Evolutionary conservation across 2,113 vertebrate genomes (phyloP).

Genomic region (Larimichthys polyactis): DNA sequence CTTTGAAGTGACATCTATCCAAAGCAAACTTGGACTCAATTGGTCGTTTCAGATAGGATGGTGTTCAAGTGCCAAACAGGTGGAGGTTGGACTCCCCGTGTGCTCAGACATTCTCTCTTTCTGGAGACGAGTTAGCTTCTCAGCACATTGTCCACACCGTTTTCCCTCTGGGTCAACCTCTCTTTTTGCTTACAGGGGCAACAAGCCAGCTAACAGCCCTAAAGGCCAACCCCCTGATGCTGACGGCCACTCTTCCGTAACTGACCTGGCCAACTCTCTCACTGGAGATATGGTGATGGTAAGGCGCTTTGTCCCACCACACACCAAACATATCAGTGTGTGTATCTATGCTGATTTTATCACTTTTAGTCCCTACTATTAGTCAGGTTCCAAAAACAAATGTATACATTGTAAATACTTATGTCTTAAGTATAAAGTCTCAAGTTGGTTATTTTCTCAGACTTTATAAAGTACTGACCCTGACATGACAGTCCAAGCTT

Average conservation of each 20-base stretch:
- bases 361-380: not conserved
- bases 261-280: conserved; percentile 96
- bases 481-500: not conserved
- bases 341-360: not conserved
- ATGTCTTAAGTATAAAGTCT: too few relatives aligned
- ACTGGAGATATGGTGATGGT: conserved; percentile 99
- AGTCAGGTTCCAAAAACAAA: not conserved
- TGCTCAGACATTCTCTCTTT: conserved; percentile 69
- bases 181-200: conserved; percentile 86
- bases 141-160: conserved; percentile 20
- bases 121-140: conserved; percentile 60
- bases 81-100: conserved; percentile 68
- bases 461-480: not conserved
- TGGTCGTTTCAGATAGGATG: conserved; percentile 55
- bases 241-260: conserved; percentile 93
- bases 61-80: conserved; percentile 60
- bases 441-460: not conserved
- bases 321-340: not conserved
- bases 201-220: conserved; percentile 90
- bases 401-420: not conserved
- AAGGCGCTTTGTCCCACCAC: conserved; percentile 64
- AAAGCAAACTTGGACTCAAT: conserved; percentile 68
- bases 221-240: conserved; percentile 91
- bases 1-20: conserved; percentile 72
- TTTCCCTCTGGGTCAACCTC: conserved; percentile 47